These are phyloP conservation scores for Agonopterix heracliana DNA, from an alignment of 2,888 invertebrate species.

Conservation along the genomic window DNA sequence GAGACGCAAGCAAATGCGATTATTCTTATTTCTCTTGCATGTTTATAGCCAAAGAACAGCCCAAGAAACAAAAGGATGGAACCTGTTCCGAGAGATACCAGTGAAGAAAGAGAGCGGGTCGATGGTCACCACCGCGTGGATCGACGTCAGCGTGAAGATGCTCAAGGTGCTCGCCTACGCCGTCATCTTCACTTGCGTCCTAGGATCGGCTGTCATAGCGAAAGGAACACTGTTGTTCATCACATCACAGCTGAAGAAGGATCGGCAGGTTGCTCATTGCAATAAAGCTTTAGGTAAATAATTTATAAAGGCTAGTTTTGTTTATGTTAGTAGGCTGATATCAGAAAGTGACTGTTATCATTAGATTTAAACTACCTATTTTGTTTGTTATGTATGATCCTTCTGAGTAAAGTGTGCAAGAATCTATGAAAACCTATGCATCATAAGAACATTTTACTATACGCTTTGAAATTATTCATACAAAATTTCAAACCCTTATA, in stretches of 20 bases:
- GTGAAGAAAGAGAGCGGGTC: slow-evolving; percentile 81
- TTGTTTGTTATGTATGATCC: not conserved
- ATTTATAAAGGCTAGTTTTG: not conserved
- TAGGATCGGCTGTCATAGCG: slow-evolving; percentile 81
- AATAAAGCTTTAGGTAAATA: slow-evolving; percentile 60
- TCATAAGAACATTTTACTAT: too few species aligned
- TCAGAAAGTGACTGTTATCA: not conserved
- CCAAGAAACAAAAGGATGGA: slow-evolving; percentile 82
- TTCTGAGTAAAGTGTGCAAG: too few species aligned
- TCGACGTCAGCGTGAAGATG: slow-evolving; percentile 77
- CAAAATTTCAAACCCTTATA: too few species aligned
- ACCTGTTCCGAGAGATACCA: slow-evolving; percentile 85
- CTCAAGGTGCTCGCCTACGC: slow-evolving; percentile 82
- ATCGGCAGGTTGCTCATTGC: slow-evolving; percentile 76
- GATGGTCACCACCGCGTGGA: slow-evolving; percentile 77
- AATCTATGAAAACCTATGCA: too few species aligned
- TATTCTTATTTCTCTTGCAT: too few species aligned
- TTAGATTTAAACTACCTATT: not conserved
- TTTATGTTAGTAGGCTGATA: not conserved
- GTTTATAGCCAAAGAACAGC: slow-evolving; percentile 64
- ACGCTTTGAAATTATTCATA: too few species aligned
- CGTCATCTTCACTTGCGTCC: slow-evolving; percentile 79
- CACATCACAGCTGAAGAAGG: slow-evolving; percentile 80
- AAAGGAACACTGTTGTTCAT: slow-evolving; percentile 85
- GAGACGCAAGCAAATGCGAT: too few species aligned